Percentiles rank a stretch among this genome's conserved stretches.
These are phyloP conservation scores for Oligia latruncula DNA, from an alignment of 2,888 invertebrate species.

Conservation along the genomic window DNA sequence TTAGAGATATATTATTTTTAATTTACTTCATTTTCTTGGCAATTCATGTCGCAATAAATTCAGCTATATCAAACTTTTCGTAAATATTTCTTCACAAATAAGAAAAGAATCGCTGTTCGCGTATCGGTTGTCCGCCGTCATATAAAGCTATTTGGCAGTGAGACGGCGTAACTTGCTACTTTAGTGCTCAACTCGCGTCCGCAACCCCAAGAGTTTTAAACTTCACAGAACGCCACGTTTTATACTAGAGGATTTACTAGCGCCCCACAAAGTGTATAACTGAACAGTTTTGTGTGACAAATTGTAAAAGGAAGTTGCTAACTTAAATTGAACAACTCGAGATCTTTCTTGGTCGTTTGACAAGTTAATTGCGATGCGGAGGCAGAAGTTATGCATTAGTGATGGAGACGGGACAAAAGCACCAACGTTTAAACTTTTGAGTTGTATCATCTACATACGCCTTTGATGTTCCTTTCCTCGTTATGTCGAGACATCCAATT, in stretches of 20 bases:
- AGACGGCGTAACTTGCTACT: conserved; percentile 66
- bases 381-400: conserved; percentile 40
- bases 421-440: conserved; percentile 16
- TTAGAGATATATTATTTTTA: neutral
- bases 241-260: conserved; percentile 55
- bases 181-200: conserved; percentile 61
- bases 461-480: conserved; percentile 23
- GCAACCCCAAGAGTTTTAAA: conserved; percentile 67
- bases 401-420: conserved; percentile 4
- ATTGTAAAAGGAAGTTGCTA: conserved; percentile 58
- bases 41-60: conserved; percentile 15
- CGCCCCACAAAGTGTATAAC: conserved; percentile 56
- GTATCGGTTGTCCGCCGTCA: conserved; percentile 45
- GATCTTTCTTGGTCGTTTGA: conserved; percentile 52
- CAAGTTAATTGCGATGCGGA: conserved; percentile 52
- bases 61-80: neutral
- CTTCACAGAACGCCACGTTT: conserved; percentile 61
- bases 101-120: conserved; percentile 39
- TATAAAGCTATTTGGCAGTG: conserved; percentile 65
- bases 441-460: conserved; percentile 25
- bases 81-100: conserved; percentile 34
- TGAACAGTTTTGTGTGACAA: conserved; percentile 58
- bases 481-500: conserved; percentile 15
- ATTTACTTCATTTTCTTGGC: neutral
- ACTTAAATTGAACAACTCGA: conserved; percentile 59